Conservation (phyloP, 2,113 vertebrate species). For the Sapajus apella region DNA sequence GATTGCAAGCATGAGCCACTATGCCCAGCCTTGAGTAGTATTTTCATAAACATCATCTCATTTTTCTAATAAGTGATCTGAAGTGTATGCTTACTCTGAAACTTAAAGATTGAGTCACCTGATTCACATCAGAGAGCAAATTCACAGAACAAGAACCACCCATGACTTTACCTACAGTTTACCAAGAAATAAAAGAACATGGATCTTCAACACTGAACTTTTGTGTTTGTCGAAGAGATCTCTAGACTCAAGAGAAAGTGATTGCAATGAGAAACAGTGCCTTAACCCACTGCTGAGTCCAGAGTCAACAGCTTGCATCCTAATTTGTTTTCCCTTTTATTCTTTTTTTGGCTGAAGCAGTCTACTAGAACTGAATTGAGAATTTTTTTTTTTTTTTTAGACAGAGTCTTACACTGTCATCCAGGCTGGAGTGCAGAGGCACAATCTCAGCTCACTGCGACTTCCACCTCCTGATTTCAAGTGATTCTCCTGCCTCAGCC, state of each 20-base stretch:
- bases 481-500: too few species aligned
- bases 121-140: background rate
- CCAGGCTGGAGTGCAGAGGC: too few species aligned
- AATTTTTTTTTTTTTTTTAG: background rate
- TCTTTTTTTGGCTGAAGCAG: background rate
- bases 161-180: background rate
- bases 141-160: background rate
- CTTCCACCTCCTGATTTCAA: too few species aligned
- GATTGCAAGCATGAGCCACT: too few species aligned
- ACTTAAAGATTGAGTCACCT: background rate
- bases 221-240: too few species aligned
- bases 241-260: background rate
- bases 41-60: slow-evolving; percentile 16
- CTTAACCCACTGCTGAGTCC: background rate
- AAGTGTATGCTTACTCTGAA: background rate
- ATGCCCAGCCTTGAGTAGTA: background rate
- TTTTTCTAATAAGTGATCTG: background rate
- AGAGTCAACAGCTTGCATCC: background rate
- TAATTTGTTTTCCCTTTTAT: background rate
- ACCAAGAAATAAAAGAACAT: background rate
- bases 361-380: background rate
- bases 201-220: too few species aligned
- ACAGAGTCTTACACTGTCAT: too few species aligned
- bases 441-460: too few species aligned
- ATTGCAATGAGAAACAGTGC: background rate